Conservation (phyloP, 2,888 invertebrate species). For the Tetragnatha montana region DNA sequence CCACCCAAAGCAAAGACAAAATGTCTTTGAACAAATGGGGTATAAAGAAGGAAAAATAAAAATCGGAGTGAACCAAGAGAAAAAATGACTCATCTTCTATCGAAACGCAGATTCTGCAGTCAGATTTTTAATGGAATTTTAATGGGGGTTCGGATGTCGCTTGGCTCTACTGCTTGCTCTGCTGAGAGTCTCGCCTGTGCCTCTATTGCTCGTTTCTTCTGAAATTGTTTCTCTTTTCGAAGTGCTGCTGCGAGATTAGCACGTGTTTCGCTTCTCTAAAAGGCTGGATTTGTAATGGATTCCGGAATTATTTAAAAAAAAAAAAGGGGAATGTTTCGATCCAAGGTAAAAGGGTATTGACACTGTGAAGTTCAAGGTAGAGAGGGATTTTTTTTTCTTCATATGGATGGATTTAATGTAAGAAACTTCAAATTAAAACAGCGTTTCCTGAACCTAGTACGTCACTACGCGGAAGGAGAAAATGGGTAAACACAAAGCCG, state of each 20-base stretch:
- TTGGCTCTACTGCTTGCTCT: background rate
- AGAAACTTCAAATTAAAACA: too few relatives aligned
- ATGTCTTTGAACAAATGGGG: background rate
- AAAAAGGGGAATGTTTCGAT: background rate
- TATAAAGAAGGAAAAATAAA: background rate
- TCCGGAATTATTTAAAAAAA: background rate
- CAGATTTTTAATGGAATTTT: slow-evolving; percentile 32
- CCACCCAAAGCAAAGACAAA: background rate
- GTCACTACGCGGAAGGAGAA: too few relatives aligned
- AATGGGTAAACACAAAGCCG: too few relatives aligned
- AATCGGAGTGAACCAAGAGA: background rate
- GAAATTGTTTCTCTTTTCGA: background rate
- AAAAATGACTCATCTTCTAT: background rate
- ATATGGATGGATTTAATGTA: too few relatives aligned
- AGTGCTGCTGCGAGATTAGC: background rate
- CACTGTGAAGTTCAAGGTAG: background rate
- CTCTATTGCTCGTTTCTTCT: background rate
- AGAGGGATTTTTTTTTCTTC: background rate
- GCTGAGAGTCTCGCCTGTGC: background rate
- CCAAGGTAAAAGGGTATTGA: background rate
- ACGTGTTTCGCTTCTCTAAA: background rate
- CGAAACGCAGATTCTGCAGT: background rate
- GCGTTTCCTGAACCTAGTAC: too few relatives aligned
- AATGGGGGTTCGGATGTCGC: slow-evolving; percentile 15
- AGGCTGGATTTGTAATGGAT: slow-evolving; percentile 23